Evolutionary conservation across 2,797 vertebrate genomes (phyloP).

Genomic region (Coregonus suidteri): DNA sequence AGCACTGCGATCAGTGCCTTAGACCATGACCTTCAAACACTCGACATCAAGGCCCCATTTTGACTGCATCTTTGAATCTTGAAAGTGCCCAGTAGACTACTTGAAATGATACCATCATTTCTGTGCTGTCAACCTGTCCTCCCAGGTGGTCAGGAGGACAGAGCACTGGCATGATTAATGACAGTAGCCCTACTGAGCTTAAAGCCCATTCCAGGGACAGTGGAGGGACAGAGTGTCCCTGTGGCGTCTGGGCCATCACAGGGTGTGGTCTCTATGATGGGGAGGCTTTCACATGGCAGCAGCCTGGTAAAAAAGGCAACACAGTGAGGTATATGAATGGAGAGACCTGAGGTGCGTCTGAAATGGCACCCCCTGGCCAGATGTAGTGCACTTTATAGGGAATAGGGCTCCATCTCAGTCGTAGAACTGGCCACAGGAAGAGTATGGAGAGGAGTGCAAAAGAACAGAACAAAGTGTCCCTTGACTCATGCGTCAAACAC

Average conservation of each 20-base stretch:
- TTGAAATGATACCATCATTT: not conserved
- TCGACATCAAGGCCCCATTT: too few species aligned
- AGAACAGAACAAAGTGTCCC: slow-evolving; percentile 54
- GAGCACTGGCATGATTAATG: not conserved
- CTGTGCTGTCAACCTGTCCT: not conserved
- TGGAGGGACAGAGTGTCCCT: not conserved
- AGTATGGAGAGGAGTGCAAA: slow-evolving; percentile 44
- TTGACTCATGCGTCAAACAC: slow-evolving; percentile 60
- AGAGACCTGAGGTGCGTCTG: not conserved
- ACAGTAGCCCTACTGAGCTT: not conserved
- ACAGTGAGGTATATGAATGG: not conserved
- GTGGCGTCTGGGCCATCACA: not conserved
- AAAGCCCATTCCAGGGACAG: not conserved
- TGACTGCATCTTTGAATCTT: not conserved
- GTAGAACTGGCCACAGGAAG: slow-evolving; percentile 23
- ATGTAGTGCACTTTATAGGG: too few species aligned
- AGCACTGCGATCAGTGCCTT: too few species aligned
- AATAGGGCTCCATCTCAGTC: slow-evolving; percentile 25
- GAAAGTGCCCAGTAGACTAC: not conserved
- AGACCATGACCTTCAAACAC: too few species aligned
- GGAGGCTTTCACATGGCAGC: not conserved
- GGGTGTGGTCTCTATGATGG: not conserved
- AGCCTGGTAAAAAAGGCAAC: not conserved
- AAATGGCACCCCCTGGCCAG: not conserved
- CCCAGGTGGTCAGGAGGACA: not conserved